Percentiles rank a stretch among this genome's conserved stretches.
Evolutionary conservation across 1,140 invertebrate genomes (phyloP).

Genomic region (Berghia stephanieae): DNA sequence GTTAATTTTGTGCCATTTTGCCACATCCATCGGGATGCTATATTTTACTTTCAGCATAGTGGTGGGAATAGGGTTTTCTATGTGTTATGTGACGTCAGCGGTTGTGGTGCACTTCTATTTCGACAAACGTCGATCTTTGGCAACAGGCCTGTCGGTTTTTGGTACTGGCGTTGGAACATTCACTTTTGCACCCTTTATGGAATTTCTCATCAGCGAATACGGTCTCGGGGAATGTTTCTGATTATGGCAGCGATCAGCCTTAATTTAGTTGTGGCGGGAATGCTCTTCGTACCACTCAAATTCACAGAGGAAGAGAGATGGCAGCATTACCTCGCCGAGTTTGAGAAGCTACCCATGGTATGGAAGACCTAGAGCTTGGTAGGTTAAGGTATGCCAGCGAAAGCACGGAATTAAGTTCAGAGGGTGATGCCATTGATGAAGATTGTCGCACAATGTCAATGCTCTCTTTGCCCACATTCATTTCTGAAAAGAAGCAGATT

Average conservation of each 20-base stretch:
- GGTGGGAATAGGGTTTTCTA: constrained; percentile 84
- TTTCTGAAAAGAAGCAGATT: constrained; percentile 38
- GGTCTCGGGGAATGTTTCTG: constrained; percentile 74
- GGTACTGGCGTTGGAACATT: constrained; percentile 66
- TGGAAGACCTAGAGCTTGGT: constrained; percentile 31
- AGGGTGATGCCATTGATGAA: constrained; percentile 27
- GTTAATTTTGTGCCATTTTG: constrained; percentile 81
- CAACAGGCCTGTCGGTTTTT: constrained; percentile 83
- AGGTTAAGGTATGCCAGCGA: constrained; percentile 34
- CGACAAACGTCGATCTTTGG: constrained; percentile 87
- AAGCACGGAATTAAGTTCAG: constrained; percentile 28
- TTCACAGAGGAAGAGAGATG: constrained; percentile 51
- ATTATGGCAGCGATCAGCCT: constrained; percentile 83
- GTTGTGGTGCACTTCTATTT: constrained; percentile 88
- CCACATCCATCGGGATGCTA: constrained; percentile 69
- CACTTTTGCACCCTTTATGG: constrained; percentile 60
- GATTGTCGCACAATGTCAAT: constrained; percentile 48
- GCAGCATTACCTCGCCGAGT: constrained; percentile 46
- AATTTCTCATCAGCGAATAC: constrained; percentile 60
- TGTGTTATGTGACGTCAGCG: constrained; percentile 81
- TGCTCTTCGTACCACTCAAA: constrained; percentile 80
- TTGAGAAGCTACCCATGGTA: constrained; percentile 50
- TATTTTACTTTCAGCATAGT: constrained; percentile 87
- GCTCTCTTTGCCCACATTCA: constrained; percentile 53
- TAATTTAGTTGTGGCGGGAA: constrained; percentile 80